phyloP scores from a whole-genome alignment of 2,888 invertebrate species.

The Cosmopolites sordidus region DNA sequence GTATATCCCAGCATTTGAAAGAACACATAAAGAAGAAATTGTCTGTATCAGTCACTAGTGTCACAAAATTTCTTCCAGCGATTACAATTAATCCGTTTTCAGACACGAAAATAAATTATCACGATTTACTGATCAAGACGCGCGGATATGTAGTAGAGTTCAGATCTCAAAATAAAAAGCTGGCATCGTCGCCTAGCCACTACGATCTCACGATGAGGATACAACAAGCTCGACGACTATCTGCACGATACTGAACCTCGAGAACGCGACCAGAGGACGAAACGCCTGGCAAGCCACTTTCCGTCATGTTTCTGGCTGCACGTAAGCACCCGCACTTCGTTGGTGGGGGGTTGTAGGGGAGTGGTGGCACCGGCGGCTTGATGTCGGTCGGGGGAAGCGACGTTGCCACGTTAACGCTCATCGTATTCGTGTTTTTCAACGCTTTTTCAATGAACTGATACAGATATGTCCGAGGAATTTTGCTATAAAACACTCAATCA shows the following conservation, averaged over 20 bases:
- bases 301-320: conserved; percentile 45
- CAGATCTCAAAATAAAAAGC: no score
- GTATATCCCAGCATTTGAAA: conserved; percentile 67
- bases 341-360: conserved; percentile 56
- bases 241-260: background rate
- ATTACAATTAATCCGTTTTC: no score
- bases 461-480: no score
- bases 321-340: conserved; percentile 39
- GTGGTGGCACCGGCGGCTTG: conserved; percentile 49
- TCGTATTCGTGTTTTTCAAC: no score
- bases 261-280: conserved; percentile 2
- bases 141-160: no score
- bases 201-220: background rate
- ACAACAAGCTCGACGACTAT: background rate
- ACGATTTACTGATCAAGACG: background rate
- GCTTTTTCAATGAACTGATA: no score
- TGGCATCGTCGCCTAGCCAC: no score
- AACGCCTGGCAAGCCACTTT: conserved; percentile 12
- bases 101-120: no score
- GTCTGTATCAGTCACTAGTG: background rate
- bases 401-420: conserved; percentile 39
- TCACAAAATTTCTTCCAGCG: no score
- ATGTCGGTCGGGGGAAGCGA: conserved; percentile 51
- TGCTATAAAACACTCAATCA: no score
- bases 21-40: conserved; percentile 50